phyloP scores from a whole-genome alignment of 2,113 vertebrate genomes.

The Melanostigma gelatinosum region DNA sequence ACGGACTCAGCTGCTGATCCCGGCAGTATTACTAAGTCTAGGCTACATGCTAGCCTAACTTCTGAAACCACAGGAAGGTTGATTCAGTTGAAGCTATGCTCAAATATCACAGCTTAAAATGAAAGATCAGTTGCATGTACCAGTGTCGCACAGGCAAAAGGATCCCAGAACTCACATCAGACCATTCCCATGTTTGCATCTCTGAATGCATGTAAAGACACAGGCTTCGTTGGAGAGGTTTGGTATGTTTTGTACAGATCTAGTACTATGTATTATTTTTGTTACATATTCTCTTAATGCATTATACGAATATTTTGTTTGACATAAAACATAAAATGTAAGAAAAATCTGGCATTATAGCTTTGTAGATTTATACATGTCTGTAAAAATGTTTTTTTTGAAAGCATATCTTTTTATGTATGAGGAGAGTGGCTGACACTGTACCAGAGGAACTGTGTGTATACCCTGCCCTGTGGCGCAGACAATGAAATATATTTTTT shows the following conservation, averaged over 20 bases:
- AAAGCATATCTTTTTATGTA: slow-evolving; percentile 79
- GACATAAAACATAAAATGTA: slow-evolving; percentile 71
- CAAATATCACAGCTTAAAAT: slow-evolving; percentile 32
- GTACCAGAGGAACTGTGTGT: slow-evolving; percentile 85
- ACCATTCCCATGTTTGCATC: slow-evolving; percentile 63
- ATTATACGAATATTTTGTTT: slow-evolving; percentile 80
- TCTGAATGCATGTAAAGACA: slow-evolving; percentile 58
- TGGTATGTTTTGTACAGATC: slow-evolving; percentile 84
- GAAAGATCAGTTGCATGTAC: slow-evolving; percentile 13
- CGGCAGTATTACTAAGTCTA: slow-evolving; percentile 36
- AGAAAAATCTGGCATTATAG: slow-evolving; percentile 71
- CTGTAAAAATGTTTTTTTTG: slow-evolving; percentile 79
- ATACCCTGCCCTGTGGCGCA: slow-evolving; percentile 88
- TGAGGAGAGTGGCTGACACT: slow-evolving; percentile 85
- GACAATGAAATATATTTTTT: slow-evolving; percentile 82
- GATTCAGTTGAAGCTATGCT: slow-evolving; percentile 9
- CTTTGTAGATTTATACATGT: slow-evolving; percentile 84
- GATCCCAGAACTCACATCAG: slow-evolving; percentile 46
- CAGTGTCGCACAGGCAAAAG: slow-evolving; percentile 15
- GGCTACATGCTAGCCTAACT: background rate
- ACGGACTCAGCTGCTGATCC: slow-evolving; percentile 25
- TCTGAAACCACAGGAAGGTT: slow-evolving; percentile 8
- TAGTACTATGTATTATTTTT: slow-evolving; percentile 84
- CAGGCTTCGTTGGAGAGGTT: slow-evolving; percentile 74
- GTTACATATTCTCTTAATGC: slow-evolving; percentile 78